These are phyloP conservation scores for Saguinus midas DNA, from an alignment of 2,113 vertebrate species.

Conservation along the genomic window DNA sequence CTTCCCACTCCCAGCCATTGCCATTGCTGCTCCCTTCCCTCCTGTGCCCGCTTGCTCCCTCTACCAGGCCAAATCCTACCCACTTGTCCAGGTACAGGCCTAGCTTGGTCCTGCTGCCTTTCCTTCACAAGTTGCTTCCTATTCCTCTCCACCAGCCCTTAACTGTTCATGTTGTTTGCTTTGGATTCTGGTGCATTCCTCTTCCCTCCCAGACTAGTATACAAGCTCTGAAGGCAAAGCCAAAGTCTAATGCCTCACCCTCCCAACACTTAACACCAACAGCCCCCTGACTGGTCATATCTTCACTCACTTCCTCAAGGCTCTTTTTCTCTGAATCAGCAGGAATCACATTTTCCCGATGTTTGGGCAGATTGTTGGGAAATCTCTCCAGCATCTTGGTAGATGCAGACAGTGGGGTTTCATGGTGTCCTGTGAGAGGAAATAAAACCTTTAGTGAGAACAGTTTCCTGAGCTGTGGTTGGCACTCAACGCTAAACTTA, in stretches of 20 bases:
- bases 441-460: neutral
- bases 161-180: too few relatives aligned
- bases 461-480: neutral
- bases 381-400: constrained; percentile 95
- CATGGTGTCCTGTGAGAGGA: constrained; percentile 92
- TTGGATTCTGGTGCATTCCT: neutral
- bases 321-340: constrained; percentile 89
- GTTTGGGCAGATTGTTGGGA: constrained; percentile 92
- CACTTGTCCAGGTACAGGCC: neutral
- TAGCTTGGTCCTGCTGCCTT: neutral
- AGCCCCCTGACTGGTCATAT: neutral
- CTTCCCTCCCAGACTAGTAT: neutral
- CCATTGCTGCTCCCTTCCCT: neutral
- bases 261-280: neutral
- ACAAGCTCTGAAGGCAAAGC: neutral
- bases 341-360: constrained; percentile 92
- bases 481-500: neutral
- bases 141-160: fast-evolving
- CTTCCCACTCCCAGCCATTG: neutral
- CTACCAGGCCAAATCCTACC: neutral
- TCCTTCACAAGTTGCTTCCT: neutral
- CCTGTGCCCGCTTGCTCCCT: neutral
- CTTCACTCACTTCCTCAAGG: constrained; percentile 87
- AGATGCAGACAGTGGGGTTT: constrained; percentile 94
- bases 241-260: neutral